Percentiles rank a stretch among this genome's conserved stretches.
phyloP scores from a whole-genome alignment of 2,888 invertebrate species.

The Yponomeuta evonymella region DNA sequence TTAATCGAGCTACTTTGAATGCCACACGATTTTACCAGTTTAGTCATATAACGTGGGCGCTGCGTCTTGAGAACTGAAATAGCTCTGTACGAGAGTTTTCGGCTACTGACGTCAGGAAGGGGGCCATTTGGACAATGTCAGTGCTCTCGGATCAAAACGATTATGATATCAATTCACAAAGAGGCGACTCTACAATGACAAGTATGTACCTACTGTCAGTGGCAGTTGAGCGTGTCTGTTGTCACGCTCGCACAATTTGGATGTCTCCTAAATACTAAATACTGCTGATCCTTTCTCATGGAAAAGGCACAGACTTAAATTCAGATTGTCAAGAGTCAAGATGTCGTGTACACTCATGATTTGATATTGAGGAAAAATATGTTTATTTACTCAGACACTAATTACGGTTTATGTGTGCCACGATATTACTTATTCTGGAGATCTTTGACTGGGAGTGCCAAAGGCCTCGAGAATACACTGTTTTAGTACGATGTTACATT shows the following conservation, averaged over 20 bases:
- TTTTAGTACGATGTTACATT: neutral
- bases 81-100: slow-evolving; percentile 47
- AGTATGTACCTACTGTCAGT: too few species aligned
- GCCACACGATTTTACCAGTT: slow-evolving; percentile 50
- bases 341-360: neutral
- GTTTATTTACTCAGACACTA: neutral
- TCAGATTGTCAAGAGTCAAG: neutral
- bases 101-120: slow-evolving; percentile 55
- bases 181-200: neutral
- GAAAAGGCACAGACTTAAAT: too few species aligned
- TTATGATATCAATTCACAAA: slow-evolving; percentile 5
- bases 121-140: slow-evolving; percentile 57
- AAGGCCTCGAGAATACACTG: neutral
- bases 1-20: slow-evolving; percentile 47
- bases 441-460: neutral
- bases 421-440: neutral
- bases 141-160: slow-evolving; percentile 7
- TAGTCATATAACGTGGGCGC: slow-evolving; percentile 53
- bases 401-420: neutral
- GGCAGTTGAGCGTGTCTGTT: too few species aligned
- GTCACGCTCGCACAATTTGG: too few species aligned
- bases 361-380: neutral
- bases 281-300: too few species aligned
- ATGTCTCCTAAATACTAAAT: too few species aligned
- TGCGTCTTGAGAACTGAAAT: slow-evolving; percentile 43